Base-by-base conservation (phyloP, 2,113 vertebrate genomes). In the Sander vitreus region DNA sequence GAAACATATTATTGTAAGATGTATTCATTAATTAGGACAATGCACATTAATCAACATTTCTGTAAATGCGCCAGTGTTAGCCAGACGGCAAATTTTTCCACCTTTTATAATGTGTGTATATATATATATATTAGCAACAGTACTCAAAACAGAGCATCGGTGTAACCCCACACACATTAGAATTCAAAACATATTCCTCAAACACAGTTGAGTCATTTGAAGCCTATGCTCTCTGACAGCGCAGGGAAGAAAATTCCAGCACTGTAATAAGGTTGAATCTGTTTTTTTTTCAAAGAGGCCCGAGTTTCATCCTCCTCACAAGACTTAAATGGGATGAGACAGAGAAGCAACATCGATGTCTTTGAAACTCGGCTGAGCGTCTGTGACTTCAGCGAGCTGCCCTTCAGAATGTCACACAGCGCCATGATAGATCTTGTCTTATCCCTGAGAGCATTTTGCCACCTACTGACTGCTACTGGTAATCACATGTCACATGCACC, bases 371-470 rank as follows among this genome's bases (percentile, higher is more conserved):
- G 15, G 83, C 82, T 57, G 81, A 62, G 47, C 21, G 2, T 33
- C 43, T 21, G 33, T 39, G 58, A 53, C 45, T 58, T 2, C 36
- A 63, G 58, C 3, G 30, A 48, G 63, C 63, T 25, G 77, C 70
- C 80, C 80, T 86, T 91, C 78, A 73, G 60, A 77, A 67, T 60
- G 87, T 78, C 78, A 59, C 63, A 8, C 21, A 54, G 70, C 19
- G 1, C n/a, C 0, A 5, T 76, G 85, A 85, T 36, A 19, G 67
- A 78, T 85, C 77, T 64, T 43, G 19, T 85, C 82, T 30, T 67
- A 90, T 92, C 80, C 81, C 89, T 93, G 88, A 92, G 88, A 93
- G 84, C 87, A 10, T 76, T 94, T 95, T 95, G 94, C 94, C 94
- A 90, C 88, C 94, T 95, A 81, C 93, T 94, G 94, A 90, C 93